phyloP scores from a whole-genome alignment of 2,888 invertebrate genomes.

The Celastrina argiolus region DNA sequence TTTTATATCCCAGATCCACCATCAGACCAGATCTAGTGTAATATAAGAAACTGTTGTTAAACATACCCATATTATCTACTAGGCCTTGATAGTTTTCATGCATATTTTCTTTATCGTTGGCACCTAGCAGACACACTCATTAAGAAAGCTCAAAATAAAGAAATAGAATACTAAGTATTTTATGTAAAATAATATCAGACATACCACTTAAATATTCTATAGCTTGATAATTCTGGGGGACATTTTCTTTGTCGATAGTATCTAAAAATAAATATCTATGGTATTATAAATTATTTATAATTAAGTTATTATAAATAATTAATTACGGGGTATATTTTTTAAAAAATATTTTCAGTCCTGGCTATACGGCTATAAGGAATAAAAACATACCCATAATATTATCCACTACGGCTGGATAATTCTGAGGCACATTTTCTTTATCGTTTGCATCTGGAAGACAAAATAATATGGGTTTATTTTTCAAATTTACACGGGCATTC shows the following conservation, averaged over 20 bases:
- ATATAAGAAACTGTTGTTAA: neutral
- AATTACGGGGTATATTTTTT: no score
- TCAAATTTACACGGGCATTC: no score
- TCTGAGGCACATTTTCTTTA: slow-evolving; percentile 17
- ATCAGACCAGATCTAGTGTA: no score
- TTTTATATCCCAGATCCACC: no score
- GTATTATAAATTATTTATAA: neutral
- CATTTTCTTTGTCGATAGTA: neutral
- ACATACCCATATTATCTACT: neutral
- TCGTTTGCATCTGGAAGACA: neutral
- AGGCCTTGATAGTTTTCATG: neutral
- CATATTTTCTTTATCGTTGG: neutral
- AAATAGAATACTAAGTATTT: no score
- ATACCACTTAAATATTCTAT: slow-evolving; percentile 33
- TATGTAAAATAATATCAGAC: neutral
- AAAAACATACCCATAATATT: neutral
- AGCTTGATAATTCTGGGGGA: slow-evolving; percentile 17
- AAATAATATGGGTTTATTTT: neutral
- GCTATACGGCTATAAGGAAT: no score
- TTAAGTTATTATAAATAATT: no score
- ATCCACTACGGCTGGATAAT: slow-evolving; percentile 5
- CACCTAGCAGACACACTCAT: no score
- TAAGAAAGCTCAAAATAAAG: no score
- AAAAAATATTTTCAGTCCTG: no score
- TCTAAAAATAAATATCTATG: no score